Evolutionary conservation across 2,113 vertebrate species (phyloP).

Genomic region (Parotia lawesii): DNA sequence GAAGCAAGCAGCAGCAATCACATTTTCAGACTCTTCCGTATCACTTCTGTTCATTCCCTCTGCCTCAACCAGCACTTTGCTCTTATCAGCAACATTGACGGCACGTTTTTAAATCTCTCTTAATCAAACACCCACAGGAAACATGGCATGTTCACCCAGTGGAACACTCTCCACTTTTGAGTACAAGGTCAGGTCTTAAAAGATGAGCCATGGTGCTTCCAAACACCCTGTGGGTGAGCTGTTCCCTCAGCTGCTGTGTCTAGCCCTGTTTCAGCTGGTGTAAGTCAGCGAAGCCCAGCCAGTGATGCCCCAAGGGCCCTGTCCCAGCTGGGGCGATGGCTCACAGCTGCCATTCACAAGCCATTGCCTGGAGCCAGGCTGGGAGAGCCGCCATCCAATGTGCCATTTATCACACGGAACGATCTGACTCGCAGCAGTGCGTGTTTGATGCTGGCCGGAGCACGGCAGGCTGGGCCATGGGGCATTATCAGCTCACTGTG

Average conservation of each 20-base stretch:
- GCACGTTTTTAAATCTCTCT: neutral
- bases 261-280: neutral
- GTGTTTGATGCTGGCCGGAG: neutral
- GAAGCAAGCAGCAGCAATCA: neutral
- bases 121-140: neutral
- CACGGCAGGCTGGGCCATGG: neutral
- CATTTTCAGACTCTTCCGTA: neutral
- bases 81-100: neutral
- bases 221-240: neutral
- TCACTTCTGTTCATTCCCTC: neutral
- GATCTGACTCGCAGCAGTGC: neutral
- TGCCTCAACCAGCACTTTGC: neutral
- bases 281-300: neutral
- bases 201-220: accelerated
- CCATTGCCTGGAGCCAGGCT: neutral
- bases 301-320: accelerated
- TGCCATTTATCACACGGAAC: accelerated
- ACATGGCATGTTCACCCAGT: accelerated
- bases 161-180: neutral
- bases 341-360: neutral
- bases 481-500: neutral
- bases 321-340: neutral
- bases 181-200: neutral
- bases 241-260: neutral
- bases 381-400: neutral